Evolutionary conservation across 1,140 invertebrate genomes (phyloP).

Genomic region (Pemphigus obesinymphae): DNA sequence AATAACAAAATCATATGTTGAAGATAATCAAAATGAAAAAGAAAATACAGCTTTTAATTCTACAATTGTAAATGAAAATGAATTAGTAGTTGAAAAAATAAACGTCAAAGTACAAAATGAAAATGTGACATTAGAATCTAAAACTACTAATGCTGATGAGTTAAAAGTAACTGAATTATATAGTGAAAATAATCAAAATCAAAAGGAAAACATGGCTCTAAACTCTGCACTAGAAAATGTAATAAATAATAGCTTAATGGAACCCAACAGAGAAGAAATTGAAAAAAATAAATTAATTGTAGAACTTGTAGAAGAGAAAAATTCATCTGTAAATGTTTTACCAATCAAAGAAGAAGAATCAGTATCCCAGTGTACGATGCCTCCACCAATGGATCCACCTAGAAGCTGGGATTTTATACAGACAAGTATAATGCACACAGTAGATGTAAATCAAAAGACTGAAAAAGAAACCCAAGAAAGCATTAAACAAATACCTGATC

Average conservation of each 20-base stretch:
- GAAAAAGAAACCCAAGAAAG: background rate
- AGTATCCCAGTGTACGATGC: constrained; percentile 46
- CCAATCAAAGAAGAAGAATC: constrained; percentile 34
- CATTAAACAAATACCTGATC: constrained; percentile 23
- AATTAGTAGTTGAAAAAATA: background rate
- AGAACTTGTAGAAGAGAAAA: background rate
- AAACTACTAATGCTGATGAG: background rate
- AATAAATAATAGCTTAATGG: background rate
- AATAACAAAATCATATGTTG: background rate
- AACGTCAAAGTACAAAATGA: background rate
- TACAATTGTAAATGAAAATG: background rate
- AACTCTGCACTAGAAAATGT: background rate
- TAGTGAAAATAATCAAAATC: background rate
- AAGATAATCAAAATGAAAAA: background rate
- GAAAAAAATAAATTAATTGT: background rate
- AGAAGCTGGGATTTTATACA: constrained; percentile 50
- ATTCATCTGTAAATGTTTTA: background rate
- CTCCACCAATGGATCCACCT: constrained; percentile 49
- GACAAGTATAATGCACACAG: constrained; percentile 47
- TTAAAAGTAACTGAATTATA: background rate
- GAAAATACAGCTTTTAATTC: background rate
- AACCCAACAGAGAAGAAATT: background rate
- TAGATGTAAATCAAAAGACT: background rate
- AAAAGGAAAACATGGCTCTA: background rate
- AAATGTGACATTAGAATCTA: background rate